Conservation (phyloP, 2,888 invertebrate species). For the Apantesis nais region DNA sequence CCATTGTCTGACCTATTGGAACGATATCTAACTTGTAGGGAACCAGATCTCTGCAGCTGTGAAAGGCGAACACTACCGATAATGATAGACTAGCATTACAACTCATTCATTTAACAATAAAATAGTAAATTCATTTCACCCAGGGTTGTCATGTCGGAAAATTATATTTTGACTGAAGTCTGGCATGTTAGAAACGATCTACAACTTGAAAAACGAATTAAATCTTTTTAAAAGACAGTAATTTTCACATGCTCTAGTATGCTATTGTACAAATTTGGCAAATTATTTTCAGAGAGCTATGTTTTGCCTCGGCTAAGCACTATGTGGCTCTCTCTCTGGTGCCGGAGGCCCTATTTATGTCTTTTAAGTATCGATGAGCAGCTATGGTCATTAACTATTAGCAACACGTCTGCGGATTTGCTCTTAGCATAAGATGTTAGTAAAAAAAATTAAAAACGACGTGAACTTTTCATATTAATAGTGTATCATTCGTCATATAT, state of each 20-base stretch:
- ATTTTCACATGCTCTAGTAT: not conserved
- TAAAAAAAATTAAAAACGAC: not conserved
- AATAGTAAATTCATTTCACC: not conserved
- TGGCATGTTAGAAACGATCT: not conserved
- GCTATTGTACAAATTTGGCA: not conserved
- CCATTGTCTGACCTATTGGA: not conserved
- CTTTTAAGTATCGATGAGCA: not conserved
- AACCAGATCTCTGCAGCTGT: not conserved
- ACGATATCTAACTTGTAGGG: not conserved
- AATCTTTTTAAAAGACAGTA: not conserved
- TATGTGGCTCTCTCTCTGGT: not conserved
- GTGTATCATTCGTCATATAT: not conserved
- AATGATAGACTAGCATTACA: constrained; percentile 1
- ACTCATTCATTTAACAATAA: not conserved
- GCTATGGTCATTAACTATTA: no score
- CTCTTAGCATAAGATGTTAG: not conserved
- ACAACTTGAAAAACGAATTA: no score
- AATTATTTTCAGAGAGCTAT: not conserved
- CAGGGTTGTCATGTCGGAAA: not conserved
- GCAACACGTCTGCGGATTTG: not conserved
- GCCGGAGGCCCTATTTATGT: no score
- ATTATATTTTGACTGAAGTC: not conserved
- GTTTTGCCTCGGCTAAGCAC: no score
- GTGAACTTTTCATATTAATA: not conserved
- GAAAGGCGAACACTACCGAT: not conserved